These are phyloP conservation scores for Tamias sibiricus DNA, from an alignment of 2,113 vertebrate genomes.

Conservation along the genomic window DNA sequence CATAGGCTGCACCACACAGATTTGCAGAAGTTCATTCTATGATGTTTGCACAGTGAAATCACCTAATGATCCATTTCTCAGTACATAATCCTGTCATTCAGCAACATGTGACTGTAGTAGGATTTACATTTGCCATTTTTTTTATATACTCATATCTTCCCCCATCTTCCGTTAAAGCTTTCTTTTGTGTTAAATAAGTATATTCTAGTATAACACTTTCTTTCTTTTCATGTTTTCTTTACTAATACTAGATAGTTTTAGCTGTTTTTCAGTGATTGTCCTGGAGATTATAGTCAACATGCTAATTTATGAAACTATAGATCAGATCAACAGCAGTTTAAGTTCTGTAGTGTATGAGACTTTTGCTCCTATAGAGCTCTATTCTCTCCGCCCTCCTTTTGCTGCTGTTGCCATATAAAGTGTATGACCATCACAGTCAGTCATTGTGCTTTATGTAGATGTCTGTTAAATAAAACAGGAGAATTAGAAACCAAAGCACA, in stretches of 20 bases:
- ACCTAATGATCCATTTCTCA: too few species aligned
- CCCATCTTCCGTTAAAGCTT: background rate
- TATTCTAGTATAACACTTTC: background rate
- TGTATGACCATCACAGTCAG: background rate
- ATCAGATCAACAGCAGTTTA: background rate
- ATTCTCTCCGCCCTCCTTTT: background rate
- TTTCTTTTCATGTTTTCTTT: background rate
- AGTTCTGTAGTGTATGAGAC: background rate
- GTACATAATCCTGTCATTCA: too few species aligned
- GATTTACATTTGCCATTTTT: too few species aligned
- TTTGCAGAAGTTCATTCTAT: background rate
- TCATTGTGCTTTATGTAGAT: background rate
- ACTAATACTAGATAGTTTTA: background rate
- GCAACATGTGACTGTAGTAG: too few species aligned
- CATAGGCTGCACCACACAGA: rapidly evolving
- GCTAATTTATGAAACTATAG: background rate
- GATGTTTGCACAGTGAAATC: too few species aligned
- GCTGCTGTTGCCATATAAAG: background rate
- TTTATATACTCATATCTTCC: background rate
- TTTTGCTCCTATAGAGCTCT: background rate
- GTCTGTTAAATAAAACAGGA: background rate
- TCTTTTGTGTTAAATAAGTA: background rate
- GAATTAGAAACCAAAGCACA: background rate
- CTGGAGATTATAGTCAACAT: background rate
- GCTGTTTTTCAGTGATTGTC: background rate